These are phyloP conservation scores for Taeniopygia guttata DNA, from an alignment of 2,797 vertebrate genomes.

Conservation along the genomic window DNA sequence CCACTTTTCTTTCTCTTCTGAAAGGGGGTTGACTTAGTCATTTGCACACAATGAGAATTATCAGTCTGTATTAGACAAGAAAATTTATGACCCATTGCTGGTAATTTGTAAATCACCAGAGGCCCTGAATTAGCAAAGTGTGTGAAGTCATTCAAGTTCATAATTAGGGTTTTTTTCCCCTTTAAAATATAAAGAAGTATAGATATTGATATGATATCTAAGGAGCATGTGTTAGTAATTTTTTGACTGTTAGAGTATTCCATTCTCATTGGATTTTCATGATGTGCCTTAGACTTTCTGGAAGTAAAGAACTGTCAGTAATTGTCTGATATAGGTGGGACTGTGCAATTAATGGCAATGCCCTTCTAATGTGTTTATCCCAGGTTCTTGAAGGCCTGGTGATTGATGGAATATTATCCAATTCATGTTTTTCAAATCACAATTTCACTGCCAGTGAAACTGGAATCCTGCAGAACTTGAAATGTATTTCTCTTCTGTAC, in stretches of 20 bases:
- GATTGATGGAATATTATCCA: background rate
- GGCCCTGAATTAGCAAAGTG: background rate
- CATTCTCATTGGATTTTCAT: background rate
- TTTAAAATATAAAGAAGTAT: background rate
- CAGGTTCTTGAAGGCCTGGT: background rate
- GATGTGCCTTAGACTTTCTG: background rate
- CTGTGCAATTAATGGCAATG: background rate
- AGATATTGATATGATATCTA: slow-evolving; percentile 13
- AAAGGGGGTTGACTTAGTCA: background rate
- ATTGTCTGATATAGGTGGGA: background rate
- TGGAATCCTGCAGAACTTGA: background rate
- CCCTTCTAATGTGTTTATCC: background rate
- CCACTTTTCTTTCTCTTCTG: background rate
- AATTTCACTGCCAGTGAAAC: background rate
- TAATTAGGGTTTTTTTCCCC: background rate
- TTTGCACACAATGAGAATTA: background rate
- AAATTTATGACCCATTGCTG: slow-evolving; percentile 22
- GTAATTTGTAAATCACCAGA: slow-evolving; percentile 27
- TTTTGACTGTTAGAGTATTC: background rate
- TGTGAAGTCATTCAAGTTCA: slow-evolving; percentile 25
- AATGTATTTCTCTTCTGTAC: background rate
- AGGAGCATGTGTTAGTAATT: background rate
- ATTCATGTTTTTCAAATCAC: background rate
- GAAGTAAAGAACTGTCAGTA: background rate
- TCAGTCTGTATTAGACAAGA: background rate